Base-by-base conservation (phyloP, 2,113 vertebrate species). In the Artemisiospiza belli region DNA sequence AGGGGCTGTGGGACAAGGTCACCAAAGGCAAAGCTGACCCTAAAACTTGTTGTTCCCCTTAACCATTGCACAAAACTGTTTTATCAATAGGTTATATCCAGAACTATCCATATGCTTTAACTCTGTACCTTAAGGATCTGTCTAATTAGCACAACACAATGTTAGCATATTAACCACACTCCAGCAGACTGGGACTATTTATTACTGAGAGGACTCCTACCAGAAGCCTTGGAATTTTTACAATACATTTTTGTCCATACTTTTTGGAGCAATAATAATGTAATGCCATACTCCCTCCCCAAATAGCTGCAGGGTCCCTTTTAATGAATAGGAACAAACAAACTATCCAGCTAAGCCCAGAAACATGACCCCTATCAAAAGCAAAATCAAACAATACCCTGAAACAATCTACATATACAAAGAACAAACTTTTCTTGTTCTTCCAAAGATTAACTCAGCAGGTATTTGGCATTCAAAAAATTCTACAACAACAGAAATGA, bases 311-410 rank as follows among this genome's bases (percentile, higher is more conserved):
- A 94, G 97, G 91, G 92, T 94, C 96, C 74, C 78, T 94, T 96
- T 96, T 88, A 95, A 87, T 92, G 96, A 96, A 92, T 95, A 95
- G 90, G 84, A 97, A 96, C 86, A 95, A 95, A 93, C 95, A 95
- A 94, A 89, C 75, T 85, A 95, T 81, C 90, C 95, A 96, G 77
- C 91, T 91, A 96, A 95, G 91, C 75, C 87, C 73, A 92, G 82
- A 92, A 92, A 83, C 52, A 80, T 94, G 93, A 92, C 86, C 82
- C 72, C 79, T 90, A 90, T 87, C 94, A 93, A 95, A 95, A 92
- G 66, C 54, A 87, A 80, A 95, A 93, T 94, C 95, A 94, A 95
- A 97, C 80, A 96, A 96, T 95, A 91, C 89, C 80, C 75, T 20
- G n/a, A 97, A 96, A 90, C 90, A 94, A 85, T 89, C 93, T 89